phyloP scores from a whole-genome alignment of 2,797 vertebrate species.

The Pipistrellus nathusii region DNA sequence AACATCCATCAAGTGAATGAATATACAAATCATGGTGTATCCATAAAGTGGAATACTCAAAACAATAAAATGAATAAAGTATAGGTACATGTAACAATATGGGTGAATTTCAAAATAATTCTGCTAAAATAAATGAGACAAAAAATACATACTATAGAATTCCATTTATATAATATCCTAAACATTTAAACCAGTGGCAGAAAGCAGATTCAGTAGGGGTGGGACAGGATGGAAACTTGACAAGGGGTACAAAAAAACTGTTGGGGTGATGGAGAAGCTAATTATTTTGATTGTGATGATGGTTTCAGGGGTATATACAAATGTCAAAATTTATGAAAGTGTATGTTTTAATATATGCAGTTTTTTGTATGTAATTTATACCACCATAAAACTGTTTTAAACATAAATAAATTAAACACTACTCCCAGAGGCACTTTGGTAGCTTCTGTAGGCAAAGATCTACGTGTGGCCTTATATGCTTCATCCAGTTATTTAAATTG shows the following conservation, averaged over 20 bases:
- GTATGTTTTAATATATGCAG: not conserved
- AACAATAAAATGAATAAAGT: constrained; percentile 56
- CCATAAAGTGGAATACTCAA: constrained; percentile 38
- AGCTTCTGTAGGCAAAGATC: constrained; percentile 56
- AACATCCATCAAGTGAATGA: constrained; percentile 58
- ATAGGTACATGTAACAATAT: constrained; percentile 44
- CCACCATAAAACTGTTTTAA: constrained; percentile 23
- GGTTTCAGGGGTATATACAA: constrained; percentile 19
- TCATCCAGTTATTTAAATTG: constrained; percentile 57
- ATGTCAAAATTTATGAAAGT: constrained; percentile 51
- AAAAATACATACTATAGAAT: constrained; percentile 42
- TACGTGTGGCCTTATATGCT: constrained; percentile 58
- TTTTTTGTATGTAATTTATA: constrained; percentile 42
- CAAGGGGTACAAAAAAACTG: constrained; percentile 25
- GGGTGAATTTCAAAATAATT: constrained; percentile 60
- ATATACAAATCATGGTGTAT: constrained; percentile 41
- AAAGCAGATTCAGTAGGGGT: not conserved
- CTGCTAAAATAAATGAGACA: constrained; percentile 29
- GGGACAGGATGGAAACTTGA: not conserved
- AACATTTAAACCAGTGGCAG: constrained; percentile 49
- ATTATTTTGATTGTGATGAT: constrained; percentile 49
- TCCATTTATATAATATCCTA: constrained; percentile 51
- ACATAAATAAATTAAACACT: constrained; percentile 40
- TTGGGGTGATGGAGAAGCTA: not conserved
- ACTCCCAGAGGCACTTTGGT: constrained; percentile 34